phyloP scores from a whole-genome alignment of 2,888 invertebrate species.

The Himalopsyche tibetana region DNA sequence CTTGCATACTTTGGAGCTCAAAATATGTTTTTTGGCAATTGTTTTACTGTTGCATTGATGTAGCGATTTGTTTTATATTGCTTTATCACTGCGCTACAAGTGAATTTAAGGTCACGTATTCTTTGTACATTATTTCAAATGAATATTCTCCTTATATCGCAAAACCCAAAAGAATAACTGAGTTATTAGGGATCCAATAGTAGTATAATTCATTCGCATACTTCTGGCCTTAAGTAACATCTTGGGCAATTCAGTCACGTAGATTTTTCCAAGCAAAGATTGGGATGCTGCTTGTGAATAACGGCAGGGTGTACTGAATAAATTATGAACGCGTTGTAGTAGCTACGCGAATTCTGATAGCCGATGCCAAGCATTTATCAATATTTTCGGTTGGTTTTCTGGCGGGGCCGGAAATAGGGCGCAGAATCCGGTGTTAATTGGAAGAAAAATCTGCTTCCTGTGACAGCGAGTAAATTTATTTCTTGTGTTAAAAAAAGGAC shows the following conservation, averaged over 20 bases:
- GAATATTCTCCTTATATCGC: not conserved
- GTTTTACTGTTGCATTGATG: too few species aligned
- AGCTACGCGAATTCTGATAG: not conserved
- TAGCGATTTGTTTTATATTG: too few species aligned
- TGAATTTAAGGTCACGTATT: too few species aligned
- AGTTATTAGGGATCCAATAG: slow-evolving; percentile 21
- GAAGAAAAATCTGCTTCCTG: not conserved
- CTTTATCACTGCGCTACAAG: too few species aligned
- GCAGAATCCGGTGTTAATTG: not conserved
- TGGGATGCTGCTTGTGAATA: not conserved
- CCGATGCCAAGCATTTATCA: slow-evolving; percentile 9
- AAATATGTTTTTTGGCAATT: too few species aligned
- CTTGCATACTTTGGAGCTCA: too few species aligned
- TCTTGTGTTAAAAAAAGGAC: not conserved
- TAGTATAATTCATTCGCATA: not conserved
- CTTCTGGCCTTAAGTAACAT: not conserved
- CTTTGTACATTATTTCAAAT: too few species aligned
- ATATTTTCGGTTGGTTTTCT: not conserved
- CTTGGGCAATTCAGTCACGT: slow-evolving; percentile 30
- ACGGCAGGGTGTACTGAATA: slow-evolving; percentile 5
- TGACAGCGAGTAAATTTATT: not conserved
- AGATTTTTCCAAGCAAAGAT: slow-evolving; percentile 12
- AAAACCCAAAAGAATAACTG: slow-evolving; percentile 6
- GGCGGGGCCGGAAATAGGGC: slow-evolving; percentile 9
- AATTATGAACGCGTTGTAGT: not conserved